phyloP scores from a whole-genome alignment of 2,113 vertebrate genomes.

The Oreotrochilus melanogaster region DNA sequence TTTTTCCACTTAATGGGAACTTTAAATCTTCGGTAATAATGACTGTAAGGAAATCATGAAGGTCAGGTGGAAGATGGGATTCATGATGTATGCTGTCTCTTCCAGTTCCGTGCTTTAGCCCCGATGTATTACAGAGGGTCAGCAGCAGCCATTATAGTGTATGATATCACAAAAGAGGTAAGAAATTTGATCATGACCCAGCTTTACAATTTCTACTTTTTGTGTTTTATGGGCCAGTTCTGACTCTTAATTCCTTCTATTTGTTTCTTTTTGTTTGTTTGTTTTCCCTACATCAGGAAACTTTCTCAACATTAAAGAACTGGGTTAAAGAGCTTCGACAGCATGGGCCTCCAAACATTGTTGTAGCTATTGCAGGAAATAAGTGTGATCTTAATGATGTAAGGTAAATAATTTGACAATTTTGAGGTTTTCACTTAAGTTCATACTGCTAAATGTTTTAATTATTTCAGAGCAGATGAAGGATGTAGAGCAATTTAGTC shows the following conservation, averaged over 20 bases:
- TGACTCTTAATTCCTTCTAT: neutral
- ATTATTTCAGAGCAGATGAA: neutral
- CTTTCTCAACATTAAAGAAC: slow-evolving; percentile 95
- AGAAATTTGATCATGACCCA: neutral
- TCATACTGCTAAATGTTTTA: neutral
- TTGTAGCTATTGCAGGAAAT: slow-evolving; percentile 96
- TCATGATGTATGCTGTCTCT: neutral
- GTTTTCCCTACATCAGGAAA: slow-evolving; percentile 81
- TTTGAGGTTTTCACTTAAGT: neutral
- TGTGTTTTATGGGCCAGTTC: neutral
- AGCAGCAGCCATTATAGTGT: slow-evolving; percentile 95
- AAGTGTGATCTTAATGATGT: slow-evolving; percentile 95
- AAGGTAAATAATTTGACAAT: slow-evolving; percentile 80
- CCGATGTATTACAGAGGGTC: slow-evolving; percentile 99
- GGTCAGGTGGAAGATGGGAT: neutral
- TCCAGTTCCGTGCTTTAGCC: slow-evolving; percentile 94
- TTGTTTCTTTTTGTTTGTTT: neutral
- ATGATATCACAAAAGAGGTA: slow-evolving; percentile 99
- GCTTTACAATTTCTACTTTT: neutral
- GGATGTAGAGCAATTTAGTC: neutral
- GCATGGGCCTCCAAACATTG: slow-evolving; percentile 96
- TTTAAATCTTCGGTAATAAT: neutral
- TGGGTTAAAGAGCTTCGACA: slow-evolving; percentile 98
- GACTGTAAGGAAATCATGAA: neutral
- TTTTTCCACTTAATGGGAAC: neutral